phyloP scores from a whole-genome alignment of 1,140 invertebrate species.

The Philotrypesis tridentata region DNA sequence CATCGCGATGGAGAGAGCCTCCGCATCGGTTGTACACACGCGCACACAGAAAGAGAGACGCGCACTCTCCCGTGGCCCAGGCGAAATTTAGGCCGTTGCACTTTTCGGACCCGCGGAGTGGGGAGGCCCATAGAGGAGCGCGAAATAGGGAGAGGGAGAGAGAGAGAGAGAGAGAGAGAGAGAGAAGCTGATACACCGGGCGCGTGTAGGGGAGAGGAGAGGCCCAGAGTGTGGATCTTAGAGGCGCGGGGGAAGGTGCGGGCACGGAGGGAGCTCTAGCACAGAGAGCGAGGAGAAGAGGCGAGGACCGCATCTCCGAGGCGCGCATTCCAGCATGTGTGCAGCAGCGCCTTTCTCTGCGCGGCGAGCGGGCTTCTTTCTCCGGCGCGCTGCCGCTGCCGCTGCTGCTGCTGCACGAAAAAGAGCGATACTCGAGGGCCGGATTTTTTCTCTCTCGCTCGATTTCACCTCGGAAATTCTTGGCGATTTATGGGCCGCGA shows the following conservation, averaged over 20 bases:
- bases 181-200: not conserved
- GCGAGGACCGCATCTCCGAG: slow-evolving; percentile 45
- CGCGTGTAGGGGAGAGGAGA: not conserved
- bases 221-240: not conserved
- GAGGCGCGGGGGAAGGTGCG: slow-evolving; percentile 6
- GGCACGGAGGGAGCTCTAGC: slow-evolving; percentile 65
- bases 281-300: slow-evolving; percentile 64
- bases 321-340: slow-evolving; percentile 43
- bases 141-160: too few species aligned
- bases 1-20: not conserved
- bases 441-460: slow-evolving; percentile 50
- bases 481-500: slow-evolving; percentile 40
- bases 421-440: slow-evolving; percentile 15
- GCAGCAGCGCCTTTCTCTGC: slow-evolving; percentile 6
- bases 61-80: not conserved
- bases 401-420: not conserved
- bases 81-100: slow-evolving; percentile 73
- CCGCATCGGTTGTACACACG: not conserved
- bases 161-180: slow-evolving; percentile 6
- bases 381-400: not conserved
- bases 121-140: slow-evolving; percentile 53
- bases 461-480: slow-evolving; percentile 50
- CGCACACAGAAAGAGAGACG: too few species aligned
- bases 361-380: not conserved
- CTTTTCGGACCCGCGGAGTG: slow-evolving; percentile 68